Evolutionary conservation across 2,888 invertebrate genomes (phyloP), one percentile per base, ranked within the genome.

Genomic region (Drosophila meridiana): DNA sequence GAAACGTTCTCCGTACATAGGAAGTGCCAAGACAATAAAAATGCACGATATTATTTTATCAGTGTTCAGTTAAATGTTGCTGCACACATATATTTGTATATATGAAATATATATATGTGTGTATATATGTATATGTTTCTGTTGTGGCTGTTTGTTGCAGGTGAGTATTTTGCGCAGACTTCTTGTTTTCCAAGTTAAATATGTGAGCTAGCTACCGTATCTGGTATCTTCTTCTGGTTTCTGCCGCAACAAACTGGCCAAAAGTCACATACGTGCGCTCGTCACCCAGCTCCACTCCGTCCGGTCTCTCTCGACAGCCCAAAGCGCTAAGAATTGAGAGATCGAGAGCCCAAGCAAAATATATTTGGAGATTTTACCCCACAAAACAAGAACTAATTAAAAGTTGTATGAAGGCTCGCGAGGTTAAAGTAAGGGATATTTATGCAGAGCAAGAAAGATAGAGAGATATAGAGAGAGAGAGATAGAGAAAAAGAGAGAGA

Each of bases 221-320:
- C 73, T 87, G 63, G 66, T 89, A 89, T 89, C 86, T 89, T 82
- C 88, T 89, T 86, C 85, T 86, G 85, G 85, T 86, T 89, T 87
- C 73, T 83, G 55, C 47, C 38, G 14, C 59, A 65, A 59, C 62
- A 79, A 84, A 81, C 72, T 71, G 55, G 9, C 69, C 64, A 83
- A 91, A 91, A 90, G 91, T 91, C 91, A 91, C 91, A 91, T 91
- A 90, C 88, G 13, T n/a, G 58, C 43, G 30, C 76, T 65, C 47
- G 58, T 65, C 75, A 76, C 61, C 58, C 64, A 63, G 50, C 59
- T 56, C 36, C 65, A 61, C 56, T 60, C 77, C 52, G 80, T 78
- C 80, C 80, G 68, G 45, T 72, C 77, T 66, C 59, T 76, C 56
- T 67, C 58, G 8, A 9, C 28, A 11, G 43, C 14, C 9, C 43